Base-by-base conservation (phyloP, 2,797 vertebrate genomes). In the Gambelia wislizenii region DNA sequence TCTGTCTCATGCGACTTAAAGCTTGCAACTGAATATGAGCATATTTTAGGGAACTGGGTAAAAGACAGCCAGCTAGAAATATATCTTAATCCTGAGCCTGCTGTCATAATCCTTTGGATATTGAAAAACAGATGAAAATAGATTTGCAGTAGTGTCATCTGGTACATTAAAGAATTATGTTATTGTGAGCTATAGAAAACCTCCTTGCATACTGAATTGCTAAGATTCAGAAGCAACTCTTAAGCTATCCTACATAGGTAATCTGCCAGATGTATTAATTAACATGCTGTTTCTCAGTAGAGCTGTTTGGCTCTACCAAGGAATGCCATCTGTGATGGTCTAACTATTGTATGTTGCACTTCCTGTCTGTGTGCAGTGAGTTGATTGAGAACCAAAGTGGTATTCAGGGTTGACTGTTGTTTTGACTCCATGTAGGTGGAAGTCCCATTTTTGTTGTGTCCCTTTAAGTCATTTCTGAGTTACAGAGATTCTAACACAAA, bases 1-100 rank as follows among this genome's bases (percentile, higher is more conserved):
- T 87, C 83, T 14, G 69, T 18, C 4, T 64, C 78, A 20, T 70
- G 30, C 22, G 7, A 83, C 5, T 90, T 83, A 69, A 1, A 70
- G 3, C 44, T 14, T 89, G 52, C 6, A 75, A 59, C n/a, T 72
- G 91, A 33, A 81, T 90, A 86, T 88, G 42, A 87, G 36, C 27
- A 47, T 49, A 81, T 49, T 20, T 33, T 52, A 82, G 78, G 44
- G 67, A 86, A 74, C n/a, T 74, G n/a, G 6, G 47, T 56, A 64
- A 82, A n/a, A 64, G 44, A 74, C 14, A 85, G 25, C n/a, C 64
- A 85, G 52, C 18, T 42, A 49, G 83, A 89, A 80, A 80, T 78
- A 61, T 85, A 84, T 47, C 39, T 59, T 77, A 88, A 83, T 83
- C 74, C 36, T 16, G 64, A 52, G 8, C 42, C 42, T 85, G 33